Base-by-base conservation (phyloP, 2,113 vertebrate species). In the Crypturellus undulatus region DNA sequence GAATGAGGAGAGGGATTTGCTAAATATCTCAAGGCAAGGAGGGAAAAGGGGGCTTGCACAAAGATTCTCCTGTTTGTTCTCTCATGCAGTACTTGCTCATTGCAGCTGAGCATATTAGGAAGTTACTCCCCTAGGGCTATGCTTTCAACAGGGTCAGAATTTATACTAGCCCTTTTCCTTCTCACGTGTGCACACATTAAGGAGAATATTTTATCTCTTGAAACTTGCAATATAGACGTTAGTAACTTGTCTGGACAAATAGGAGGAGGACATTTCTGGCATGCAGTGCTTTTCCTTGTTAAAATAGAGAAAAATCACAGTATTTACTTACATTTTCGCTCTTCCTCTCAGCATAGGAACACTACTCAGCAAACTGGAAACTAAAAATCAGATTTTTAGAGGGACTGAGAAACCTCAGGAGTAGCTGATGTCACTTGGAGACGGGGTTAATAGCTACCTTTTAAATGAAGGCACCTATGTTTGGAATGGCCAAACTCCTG, bases 231-330 rank as follows among this genome's bases (percentile, higher is more conserved):
- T 73, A 42, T 3, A 89, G 90, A 40, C 40, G 7, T 92, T 87
- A 88, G 83, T 67, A 65, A n/a, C 73, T 92, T 95, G 91, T 84
- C 67, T 90, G 80, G 92, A 77, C 43, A 67, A 94, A 84, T 60
- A 89, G 56, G 75, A 72, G 84, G 85, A 84, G 34, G 83, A 87
- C 3, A 0, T 69, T 93, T 90, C 62, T 93, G 90, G 88, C 83
- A 43, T n/a, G 52, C 21, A 28, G 2, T 28, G 47, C 26, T 90
- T 80, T 89, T 92, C 65, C 7, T 1, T 65, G 42, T 45, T 84
- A 38, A 89, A 90, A 71, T 72, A 54, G 22, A 43, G 60, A 83
- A 94, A 96, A 75, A 86, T 84, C 0, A 0, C 63, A 58, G 72
- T 28, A 8, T 85, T 82, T 80, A 17, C 80, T 95, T 89, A 36